phyloP scores from a whole-genome alignment of 2,113 vertebrate species.

The Rhipidura dahli region DNA sequence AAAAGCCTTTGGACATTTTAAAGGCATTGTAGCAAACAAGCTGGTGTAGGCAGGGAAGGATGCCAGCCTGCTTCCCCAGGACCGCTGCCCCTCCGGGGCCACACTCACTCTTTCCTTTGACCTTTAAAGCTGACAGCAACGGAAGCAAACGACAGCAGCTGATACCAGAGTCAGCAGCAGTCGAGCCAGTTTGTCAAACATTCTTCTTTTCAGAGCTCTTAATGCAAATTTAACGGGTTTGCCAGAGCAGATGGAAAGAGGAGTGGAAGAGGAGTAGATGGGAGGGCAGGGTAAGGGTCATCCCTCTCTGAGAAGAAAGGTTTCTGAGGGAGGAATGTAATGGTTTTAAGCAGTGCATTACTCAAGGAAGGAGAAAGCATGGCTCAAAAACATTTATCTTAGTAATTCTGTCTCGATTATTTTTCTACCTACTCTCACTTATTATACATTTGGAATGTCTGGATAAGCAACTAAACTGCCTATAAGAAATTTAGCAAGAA shows the following conservation, averaged over 20 bases:
- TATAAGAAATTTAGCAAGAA: neutral
- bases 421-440: neutral
- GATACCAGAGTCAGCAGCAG: neutral
- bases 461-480: neutral
- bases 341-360: neutral
- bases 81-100: neutral
- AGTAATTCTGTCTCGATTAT: neutral
- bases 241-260: neutral
- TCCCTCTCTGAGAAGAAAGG: neutral
- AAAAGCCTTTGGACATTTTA: neutral
- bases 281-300: neutral
- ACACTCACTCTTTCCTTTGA: neutral
- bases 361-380: neutral
- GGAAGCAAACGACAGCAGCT: neutral
- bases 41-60: accelerated
- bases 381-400: neutral
- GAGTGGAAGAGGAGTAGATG: neutral
- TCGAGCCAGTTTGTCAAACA: neutral
- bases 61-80: neutral
- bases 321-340: neutral
- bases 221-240: neutral
- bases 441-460: neutral
- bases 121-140: neutral
- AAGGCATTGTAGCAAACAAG: neutral
- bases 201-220: neutral